Evolutionary conservation across 2,888 invertebrate species (phyloP).

Genomic region (Acanthoscelides obtectus): DNA sequence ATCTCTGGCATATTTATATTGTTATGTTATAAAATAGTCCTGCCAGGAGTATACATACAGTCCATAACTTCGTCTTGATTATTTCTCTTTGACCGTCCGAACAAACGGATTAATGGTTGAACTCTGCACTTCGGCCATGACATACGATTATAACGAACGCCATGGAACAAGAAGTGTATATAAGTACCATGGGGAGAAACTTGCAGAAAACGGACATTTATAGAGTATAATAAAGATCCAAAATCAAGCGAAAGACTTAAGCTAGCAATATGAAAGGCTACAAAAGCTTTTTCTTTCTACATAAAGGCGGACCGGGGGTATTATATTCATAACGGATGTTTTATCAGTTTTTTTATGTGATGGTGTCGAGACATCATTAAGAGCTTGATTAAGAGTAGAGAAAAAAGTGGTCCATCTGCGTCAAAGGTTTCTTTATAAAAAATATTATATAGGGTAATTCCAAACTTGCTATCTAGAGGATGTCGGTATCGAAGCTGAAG

Average conservation of each 20-base stretch:
- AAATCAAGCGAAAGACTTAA: background rate
- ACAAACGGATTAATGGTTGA: no score
- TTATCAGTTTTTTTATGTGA: background rate
- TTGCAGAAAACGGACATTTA: background rate
- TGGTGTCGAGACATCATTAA: background rate
- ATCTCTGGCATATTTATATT: no score
- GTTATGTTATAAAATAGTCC: no score
- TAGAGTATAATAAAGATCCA: background rate
- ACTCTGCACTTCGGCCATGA: no score
- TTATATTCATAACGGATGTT: background rate
- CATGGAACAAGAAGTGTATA: background rate
- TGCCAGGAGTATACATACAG: no score
- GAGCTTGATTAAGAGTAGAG: background rate
- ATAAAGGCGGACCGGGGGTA: background rate
- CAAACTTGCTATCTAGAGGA: no score
- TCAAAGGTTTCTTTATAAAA: no score
- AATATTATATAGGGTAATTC: no score
- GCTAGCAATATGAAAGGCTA: background rate
- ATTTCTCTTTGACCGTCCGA: no score
- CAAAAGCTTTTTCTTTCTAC: background rate
- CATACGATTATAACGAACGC: background rate
- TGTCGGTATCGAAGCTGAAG: no score
- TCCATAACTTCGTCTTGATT: no score
- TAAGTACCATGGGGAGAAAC: background rate
- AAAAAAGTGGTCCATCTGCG: background rate